Evolutionary conservation across 2,113 vertebrate species (phyloP).

Genomic region (Talpa occidentalis): DNA sequence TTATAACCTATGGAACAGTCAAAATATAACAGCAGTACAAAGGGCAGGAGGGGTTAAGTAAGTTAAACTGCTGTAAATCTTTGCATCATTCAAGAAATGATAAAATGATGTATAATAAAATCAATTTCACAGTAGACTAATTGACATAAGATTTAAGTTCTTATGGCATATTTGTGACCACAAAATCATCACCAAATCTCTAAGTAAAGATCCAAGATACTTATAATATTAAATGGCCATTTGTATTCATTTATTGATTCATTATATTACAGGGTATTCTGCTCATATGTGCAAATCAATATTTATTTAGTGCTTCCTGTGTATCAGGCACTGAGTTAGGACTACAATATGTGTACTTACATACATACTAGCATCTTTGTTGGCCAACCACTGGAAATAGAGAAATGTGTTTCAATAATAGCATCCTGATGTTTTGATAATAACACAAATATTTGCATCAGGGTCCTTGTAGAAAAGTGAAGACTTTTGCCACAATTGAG

Average conservation of each 20-base stretch:
- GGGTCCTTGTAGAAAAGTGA: not conserved
- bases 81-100: not conserved
- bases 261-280: not conserved
- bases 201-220: too few species aligned
- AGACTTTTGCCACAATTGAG: not conserved
- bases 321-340: not conserved
- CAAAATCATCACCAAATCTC: not conserved
- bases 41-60: not conserved
- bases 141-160: not conserved
- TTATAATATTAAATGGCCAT: too few species aligned
- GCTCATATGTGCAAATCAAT: not conserved
- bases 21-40: not conserved
- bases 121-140: not conserved
- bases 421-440: not conserved
- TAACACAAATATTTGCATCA: not conserved
- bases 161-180: not conserved
- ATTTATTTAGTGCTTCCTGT: not conserved
- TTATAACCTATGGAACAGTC: not conserved
- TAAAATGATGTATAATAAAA: not conserved
- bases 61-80: not conserved
- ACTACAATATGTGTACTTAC: not conserved
- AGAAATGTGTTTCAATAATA: not conserved
- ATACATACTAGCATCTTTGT: not conserved
- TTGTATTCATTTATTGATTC: too few species aligned
- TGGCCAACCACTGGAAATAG: not conserved